These are phyloP conservation scores for Ptychadena robeensis DNA, from an alignment of 2,797 vertebrate species.

Conservation along the genomic window DNA sequence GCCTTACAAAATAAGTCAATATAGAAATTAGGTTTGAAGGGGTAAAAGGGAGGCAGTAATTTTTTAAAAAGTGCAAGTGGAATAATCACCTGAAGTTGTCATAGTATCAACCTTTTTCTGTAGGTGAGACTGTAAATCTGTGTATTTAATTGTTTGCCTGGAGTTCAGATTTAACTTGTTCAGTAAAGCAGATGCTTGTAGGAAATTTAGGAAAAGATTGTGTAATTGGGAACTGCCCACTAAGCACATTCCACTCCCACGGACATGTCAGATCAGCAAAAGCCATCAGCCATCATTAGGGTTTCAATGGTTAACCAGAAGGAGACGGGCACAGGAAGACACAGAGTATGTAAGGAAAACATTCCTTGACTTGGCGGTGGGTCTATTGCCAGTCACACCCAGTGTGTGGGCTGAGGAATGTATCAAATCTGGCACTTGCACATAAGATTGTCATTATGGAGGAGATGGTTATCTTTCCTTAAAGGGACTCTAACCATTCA, in stretches of 20 bases:
- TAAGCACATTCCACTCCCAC: slow-evolving; percentile 29
- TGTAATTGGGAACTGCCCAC: background rate
- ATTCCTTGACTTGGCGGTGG: slow-evolving; percentile 78
- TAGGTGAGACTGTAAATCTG: too few relatives aligned
- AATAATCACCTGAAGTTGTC: too few relatives aligned
- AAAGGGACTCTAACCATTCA: background rate
- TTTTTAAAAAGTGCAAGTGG: too few relatives aligned
- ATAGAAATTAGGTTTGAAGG: too few relatives aligned
- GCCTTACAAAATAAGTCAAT: too few relatives aligned
- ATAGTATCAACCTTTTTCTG: too few relatives aligned
- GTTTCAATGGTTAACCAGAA: slow-evolving; percentile 63
- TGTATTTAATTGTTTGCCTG: too few relatives aligned
- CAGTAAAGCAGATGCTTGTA: background rate
- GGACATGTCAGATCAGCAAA: slow-evolving; percentile 63
- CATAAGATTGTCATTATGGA: background rate
- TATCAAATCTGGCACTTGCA: background rate
- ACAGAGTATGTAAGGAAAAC: slow-evolving; percentile 66
- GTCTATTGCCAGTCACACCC: slow-evolving; percentile 68
- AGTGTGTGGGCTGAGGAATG: slow-evolving; percentile 10
- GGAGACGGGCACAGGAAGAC: slow-evolving; percentile 69
- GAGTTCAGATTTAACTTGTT: background rate
- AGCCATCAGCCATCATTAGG: slow-evolving; percentile 8
- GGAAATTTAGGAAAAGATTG: slow-evolving; percentile 11
- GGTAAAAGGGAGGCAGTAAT: too few relatives aligned
- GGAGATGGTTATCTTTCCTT: background rate